Evolutionary conservation across 2,888 invertebrate species (phyloP).

Genomic region (Agrilus mali): DNA sequence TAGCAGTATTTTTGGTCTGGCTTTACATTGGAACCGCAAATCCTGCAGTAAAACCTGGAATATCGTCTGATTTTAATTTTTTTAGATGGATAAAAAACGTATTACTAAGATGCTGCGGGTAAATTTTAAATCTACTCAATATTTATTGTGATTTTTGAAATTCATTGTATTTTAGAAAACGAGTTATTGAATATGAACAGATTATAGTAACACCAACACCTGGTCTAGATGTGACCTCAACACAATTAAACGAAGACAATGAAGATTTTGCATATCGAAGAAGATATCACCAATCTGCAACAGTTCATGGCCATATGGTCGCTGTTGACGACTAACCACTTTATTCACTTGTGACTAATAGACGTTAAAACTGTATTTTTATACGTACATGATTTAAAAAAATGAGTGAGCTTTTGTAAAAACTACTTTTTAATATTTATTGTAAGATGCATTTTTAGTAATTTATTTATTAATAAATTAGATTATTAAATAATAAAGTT

Average conservation of each 20-base stretch:
- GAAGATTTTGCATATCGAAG: slow-evolving; percentile 87
- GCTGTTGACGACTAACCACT: slow-evolving; percentile 32
- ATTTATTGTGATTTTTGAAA: not conserved
- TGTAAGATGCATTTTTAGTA: too few relatives aligned
- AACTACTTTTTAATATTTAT: too few relatives aligned
- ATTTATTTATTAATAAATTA: too few relatives aligned
- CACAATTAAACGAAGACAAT: slow-evolving; percentile 89
- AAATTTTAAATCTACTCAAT: slow-evolving; percentile 22
- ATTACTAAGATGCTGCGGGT: slow-evolving; percentile 66
- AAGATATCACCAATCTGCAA: slow-evolving; percentile 84
- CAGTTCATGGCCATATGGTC: slow-evolving; percentile 61
- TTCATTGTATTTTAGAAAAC: slow-evolving; percentile 43
- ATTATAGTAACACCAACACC: slow-evolving; percentile 74
- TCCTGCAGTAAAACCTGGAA: slow-evolving; percentile 89
- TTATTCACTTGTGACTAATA: not conserved
- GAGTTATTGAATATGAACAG: slow-evolving; percentile 72
- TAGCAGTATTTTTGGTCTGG: slow-evolving; percentile 75
- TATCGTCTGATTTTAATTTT: slow-evolving; percentile 71
- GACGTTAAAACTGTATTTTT: too few relatives aligned
- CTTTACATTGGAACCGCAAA: slow-evolving; percentile 90
- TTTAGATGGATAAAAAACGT: slow-evolving; percentile 65
- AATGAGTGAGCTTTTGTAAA: too few relatives aligned
- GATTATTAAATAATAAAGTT: too few relatives aligned
- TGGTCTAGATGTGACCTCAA: slow-evolving; percentile 65
- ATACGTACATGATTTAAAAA: too few relatives aligned